A percentile compares a stretch with the other conserved stretches of the same genome.
These are phyloP conservation scores for Busseola fusca DNA, from an alignment of 2,888 invertebrate species.

Conservation along the genomic window DNA sequence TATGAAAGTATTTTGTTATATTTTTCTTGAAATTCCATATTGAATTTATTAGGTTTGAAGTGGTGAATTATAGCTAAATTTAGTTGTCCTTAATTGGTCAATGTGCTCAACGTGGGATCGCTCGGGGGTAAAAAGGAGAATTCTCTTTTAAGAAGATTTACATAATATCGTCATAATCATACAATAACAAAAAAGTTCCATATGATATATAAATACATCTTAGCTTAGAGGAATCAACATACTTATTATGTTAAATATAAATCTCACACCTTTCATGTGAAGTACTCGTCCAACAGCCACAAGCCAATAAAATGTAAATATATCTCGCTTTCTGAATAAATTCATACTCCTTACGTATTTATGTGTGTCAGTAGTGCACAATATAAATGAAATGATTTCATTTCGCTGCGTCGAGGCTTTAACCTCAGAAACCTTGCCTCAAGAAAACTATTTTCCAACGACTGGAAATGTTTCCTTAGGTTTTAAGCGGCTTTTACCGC, in stretches of 20 bases:
- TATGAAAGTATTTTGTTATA: constrained; percentile 2
- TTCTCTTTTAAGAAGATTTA: not conserved
- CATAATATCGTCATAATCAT: not conserved
- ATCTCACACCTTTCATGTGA: constrained; percentile 30
- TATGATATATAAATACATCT: constrained; percentile 1
- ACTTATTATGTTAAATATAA: not conserved
- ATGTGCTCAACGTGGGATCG: not conserved
- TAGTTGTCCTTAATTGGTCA: not conserved
- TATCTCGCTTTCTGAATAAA: constrained; percentile 42
- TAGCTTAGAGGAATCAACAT: not conserved
- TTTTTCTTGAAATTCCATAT: not conserved
- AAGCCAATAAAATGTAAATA: constrained; percentile 53
- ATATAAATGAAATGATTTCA: constrained; percentile 51
- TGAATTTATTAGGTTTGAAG: not conserved
- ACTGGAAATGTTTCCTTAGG: constrained; percentile 43
- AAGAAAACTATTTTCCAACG: constrained; percentile 54
- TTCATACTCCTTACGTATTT: constrained; percentile 39
- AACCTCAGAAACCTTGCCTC: constrained; percentile 35
- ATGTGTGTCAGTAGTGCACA: constrained; percentile 38
- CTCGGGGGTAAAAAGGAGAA: not conserved
- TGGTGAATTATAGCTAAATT: not conserved
- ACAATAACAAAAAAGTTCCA: constrained; percentile 2
- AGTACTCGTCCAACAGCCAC: constrained; percentile 26
- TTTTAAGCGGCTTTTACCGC: constrained; percentile 55
- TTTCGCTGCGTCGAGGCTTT: constrained; percentile 42